A percentile compares a stretch with the other conserved stretches of the same genome.
Conservation (phyloP, 2,113 vertebrate genomes). For the Callithrix jacchus region DNA sequence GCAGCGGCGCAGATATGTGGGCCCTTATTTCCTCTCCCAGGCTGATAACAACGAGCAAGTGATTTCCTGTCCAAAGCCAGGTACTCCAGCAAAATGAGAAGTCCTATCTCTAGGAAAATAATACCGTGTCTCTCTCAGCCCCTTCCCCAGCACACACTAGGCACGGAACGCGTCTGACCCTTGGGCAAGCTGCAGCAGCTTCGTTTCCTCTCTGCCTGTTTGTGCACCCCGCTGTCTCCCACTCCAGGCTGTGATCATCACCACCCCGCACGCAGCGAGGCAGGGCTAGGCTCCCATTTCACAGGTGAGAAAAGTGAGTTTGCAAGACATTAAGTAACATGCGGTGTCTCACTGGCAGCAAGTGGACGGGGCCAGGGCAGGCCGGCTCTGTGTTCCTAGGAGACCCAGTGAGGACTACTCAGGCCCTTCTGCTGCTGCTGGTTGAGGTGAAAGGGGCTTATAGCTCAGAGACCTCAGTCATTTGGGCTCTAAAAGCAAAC, state of each 20-base stretch:
- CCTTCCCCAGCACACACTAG: not conserved
- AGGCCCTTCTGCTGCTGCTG: not conserved
- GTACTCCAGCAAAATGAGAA: not conserved
- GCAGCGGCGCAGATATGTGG: fast-evolving
- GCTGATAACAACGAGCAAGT: not conserved
- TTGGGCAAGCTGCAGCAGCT: fast-evolving
- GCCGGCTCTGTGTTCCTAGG: not conserved
- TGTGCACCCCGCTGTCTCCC: fast-evolving
- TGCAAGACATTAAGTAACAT: not conserved
- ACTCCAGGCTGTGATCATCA: too few relatives aligned
- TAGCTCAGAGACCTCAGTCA: not conserved
- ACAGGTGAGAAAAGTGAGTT: not conserved
- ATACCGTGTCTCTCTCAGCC: not conserved
- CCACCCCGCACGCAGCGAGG: fast-evolving
- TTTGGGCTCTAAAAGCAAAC: not conserved
- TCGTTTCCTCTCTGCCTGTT: not conserved
- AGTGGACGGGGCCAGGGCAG: not conserved
- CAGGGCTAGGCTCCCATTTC: not conserved
- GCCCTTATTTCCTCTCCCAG: not conserved
- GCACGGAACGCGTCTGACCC: fast-evolving
- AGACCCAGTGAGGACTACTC: fast-evolving
- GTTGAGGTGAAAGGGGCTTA: not conserved
- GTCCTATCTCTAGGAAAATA: not conserved
- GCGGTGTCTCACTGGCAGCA: not conserved
- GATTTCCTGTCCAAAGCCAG: not conserved